Evolutionary conservation across 1,140 invertebrate genomes (phyloP).

Genomic region (Heterodera schachtii): DNA sequence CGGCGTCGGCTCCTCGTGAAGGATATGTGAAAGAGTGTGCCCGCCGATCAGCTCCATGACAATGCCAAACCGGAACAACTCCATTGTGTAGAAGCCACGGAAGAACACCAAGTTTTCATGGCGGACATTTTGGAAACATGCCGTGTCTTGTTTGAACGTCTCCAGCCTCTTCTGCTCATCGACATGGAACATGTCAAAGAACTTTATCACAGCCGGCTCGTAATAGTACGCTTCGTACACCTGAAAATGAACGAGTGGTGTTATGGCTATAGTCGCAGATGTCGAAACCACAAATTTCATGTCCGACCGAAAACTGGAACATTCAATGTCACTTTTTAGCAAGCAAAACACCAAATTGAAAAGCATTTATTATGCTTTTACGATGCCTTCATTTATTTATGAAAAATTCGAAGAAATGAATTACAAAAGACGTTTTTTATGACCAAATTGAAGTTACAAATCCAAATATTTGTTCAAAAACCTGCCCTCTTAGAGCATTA

Average conservation of each 20-base stretch:
- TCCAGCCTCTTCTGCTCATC: conserved; percentile 88
- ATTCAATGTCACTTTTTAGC: too few relatives aligned
- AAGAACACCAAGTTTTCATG: conserved; percentile 98
- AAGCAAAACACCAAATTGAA: too few relatives aligned
- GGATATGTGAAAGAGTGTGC: conserved; percentile 44
- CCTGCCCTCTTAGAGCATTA: conserved; percentile 20
- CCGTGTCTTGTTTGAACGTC: conserved; percentile 87
- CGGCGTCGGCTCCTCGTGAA: conserved; percentile 75
- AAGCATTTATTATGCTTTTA: too few relatives aligned
- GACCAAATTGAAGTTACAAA: too few relatives aligned
- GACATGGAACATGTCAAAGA: conserved; percentile 85
- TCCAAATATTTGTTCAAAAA: conserved; percentile 34
- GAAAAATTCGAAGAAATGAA: too few relatives aligned
- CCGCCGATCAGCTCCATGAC: conserved; percentile 80
- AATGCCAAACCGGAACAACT: conserved; percentile 91
- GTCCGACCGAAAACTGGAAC: too few relatives aligned
- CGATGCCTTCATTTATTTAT: too few relatives aligned
- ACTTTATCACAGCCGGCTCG: conserved; percentile 96
- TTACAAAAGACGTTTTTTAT: too few relatives aligned
- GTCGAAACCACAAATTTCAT: too few relatives aligned
- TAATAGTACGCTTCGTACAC: conserved; percentile 85
- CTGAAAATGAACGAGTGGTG: too few relatives aligned
- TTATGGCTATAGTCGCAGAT: too few relatives aligned
- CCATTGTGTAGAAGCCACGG: conserved; percentile 95
- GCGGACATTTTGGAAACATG: conserved; percentile 91